These are phyloP conservation scores for Elmis aenea DNA, from an alignment of 2,888 invertebrate genomes.

Conservation along the genomic window DNA sequence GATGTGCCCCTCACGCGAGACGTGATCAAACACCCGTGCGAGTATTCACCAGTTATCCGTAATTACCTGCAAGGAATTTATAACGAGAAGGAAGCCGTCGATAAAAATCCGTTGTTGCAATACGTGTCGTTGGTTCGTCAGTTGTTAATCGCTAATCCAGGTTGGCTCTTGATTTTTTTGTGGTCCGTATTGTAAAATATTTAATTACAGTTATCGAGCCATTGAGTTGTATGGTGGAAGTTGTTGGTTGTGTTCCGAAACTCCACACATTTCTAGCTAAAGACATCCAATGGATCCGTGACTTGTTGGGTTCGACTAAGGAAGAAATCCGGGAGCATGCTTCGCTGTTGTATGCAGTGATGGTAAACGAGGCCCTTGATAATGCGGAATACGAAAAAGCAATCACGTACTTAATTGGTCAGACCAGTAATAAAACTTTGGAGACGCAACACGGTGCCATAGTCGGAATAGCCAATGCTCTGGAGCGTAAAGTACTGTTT, in stretches of 20 bases:
- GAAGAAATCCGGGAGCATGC: constrained; percentile 71
- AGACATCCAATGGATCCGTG: constrained; percentile 61
- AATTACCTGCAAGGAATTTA: constrained; percentile 56
- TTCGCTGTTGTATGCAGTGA: constrained; percentile 70
- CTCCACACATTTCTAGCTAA: constrained; percentile 60
- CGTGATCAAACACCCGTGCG: constrained; percentile 59
- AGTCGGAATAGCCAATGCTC: constrained; percentile 63
- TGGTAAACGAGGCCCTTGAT: constrained; percentile 53
- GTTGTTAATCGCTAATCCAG: constrained; percentile 61
- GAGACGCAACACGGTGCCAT: constrained; percentile 77
- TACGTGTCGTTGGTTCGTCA: constrained; percentile 65
- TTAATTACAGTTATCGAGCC: constrained; percentile 55
- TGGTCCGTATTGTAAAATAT: not conserved
- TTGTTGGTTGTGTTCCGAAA: constrained; percentile 76
- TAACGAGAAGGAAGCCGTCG: constrained; percentile 43
- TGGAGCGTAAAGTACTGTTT: constrained; percentile 61
- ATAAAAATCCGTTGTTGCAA: constrained; percentile 57
- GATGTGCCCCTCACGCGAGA: constrained; percentile 52
- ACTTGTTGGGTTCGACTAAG: constrained; percentile 63
- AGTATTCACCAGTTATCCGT: constrained; percentile 61
- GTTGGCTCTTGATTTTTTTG: constrained; percentile 30
- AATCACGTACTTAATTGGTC: constrained; percentile 54
- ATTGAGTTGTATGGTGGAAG: constrained; percentile 73
- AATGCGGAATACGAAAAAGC: constrained; percentile 51
- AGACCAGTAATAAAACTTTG: constrained; percentile 55